Conservation (phyloP, 1,140 invertebrate species). For the Epicauta chinensis region DNA sequence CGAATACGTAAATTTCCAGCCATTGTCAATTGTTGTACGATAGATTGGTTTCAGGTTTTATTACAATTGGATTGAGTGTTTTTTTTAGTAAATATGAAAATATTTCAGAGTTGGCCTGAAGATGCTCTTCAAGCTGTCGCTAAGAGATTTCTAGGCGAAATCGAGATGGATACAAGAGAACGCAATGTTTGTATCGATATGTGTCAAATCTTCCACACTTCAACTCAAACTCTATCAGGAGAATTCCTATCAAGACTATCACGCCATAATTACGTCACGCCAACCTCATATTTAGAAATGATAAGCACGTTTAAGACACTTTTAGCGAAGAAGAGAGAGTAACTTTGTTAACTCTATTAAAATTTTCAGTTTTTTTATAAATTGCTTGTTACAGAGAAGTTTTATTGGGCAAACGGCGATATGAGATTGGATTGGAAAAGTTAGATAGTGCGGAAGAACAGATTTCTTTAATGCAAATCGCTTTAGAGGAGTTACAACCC, state of each 20-base stretch:
- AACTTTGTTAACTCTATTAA: constrained; percentile 39
- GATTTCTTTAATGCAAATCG: constrained; percentile 79
- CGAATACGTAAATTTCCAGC: constrained; percentile 89
- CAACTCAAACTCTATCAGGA: constrained; percentile 68
- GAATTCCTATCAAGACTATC: constrained; percentile 65
- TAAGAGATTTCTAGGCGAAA: constrained; percentile 75
- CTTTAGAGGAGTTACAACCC: constrained; percentile 79
- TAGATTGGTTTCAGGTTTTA: constrained; percentile 88
- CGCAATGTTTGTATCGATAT: constrained; percentile 69
- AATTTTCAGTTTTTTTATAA: constrained; percentile 4
- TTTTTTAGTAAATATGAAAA: background rate
- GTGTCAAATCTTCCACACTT: constrained; percentile 88
- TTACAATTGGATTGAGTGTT: background rate
- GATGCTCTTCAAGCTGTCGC: constrained; percentile 90
- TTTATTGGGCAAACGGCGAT: constrained; percentile 60
- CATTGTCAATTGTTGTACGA: constrained; percentile 93
- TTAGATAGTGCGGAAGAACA: constrained; percentile 76
- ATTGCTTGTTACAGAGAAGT: constrained; percentile 50
- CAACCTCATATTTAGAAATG: constrained; percentile 89
- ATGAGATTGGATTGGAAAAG: constrained; percentile 82
- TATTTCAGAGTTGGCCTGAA: constrained; percentile 75
- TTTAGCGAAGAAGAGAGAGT: constrained; percentile 64
- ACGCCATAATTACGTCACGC: constrained; percentile 86
- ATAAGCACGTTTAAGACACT: constrained; percentile 88
- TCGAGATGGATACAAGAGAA: constrained; percentile 72